Conservation (phyloP, 35 echinoderm and acorn worm species). For the Ptychodera flava region DNA sequence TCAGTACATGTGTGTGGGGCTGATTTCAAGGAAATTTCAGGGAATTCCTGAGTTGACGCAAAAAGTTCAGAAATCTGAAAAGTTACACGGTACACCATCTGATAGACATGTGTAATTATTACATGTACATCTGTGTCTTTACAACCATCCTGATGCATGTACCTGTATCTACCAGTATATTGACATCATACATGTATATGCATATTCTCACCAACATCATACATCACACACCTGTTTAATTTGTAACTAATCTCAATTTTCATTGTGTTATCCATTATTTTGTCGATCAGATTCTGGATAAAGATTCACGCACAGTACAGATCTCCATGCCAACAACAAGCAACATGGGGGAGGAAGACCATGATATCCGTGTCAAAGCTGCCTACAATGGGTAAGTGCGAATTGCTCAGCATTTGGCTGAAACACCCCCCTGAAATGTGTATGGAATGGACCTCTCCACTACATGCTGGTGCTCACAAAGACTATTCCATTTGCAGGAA, state of each 20-base stretch:
- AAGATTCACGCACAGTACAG: not conserved
- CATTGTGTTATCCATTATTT: not conserved
- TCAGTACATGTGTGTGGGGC: too few relatives aligned
- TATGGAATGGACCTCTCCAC: too few relatives aligned
- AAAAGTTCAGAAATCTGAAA: too few relatives aligned
- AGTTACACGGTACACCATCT: too few relatives aligned
- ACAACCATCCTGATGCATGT: not conserved
- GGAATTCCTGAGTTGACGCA: too few relatives aligned
- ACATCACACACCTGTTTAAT: too few relatives aligned
- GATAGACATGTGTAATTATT: too few relatives aligned
- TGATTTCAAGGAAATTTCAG: too few relatives aligned
- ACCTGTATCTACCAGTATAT: not conserved
- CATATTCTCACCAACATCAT: not conserved
- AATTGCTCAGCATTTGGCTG: too few relatives aligned
- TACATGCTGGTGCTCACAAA: too few relatives aligned
- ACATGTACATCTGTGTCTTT: not conserved
- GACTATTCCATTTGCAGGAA: too few relatives aligned
- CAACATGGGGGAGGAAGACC: not conserved
- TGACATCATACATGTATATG: not conserved
- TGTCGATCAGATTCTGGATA: not conserved
- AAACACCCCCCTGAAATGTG: too few relatives aligned
- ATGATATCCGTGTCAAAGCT: not conserved
- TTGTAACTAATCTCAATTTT: not conserved
- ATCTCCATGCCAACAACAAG: not conserved
- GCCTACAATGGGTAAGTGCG: not conserved